phyloP scores from a whole-genome alignment of 2,113 vertebrate genomes.

The Spea bombifrons region DNA sequence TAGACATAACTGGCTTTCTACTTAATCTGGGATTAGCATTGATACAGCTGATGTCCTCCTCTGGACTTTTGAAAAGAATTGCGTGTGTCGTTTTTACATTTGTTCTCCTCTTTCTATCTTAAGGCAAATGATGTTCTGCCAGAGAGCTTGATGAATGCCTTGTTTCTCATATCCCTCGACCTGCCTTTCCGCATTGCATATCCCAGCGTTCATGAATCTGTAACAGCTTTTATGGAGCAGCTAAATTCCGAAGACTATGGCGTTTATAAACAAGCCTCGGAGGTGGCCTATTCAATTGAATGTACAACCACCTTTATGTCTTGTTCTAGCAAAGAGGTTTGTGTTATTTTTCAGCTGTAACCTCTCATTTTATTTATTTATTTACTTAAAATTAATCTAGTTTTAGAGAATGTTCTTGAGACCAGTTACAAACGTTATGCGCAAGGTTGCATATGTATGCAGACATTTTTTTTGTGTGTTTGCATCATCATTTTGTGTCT shows the following conservation, averaged over 20 bases:
- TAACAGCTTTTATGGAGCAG: slow-evolving; percentile 89
- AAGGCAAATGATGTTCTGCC: slow-evolving; percentile 79
- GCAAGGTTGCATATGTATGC: too few species aligned
- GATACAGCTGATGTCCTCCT: background rate
- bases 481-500: too few species aligned
- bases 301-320: slow-evolving; percentile 83
- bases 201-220: slow-evolving; percentile 77
- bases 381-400: background rate
- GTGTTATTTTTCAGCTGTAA: background rate
- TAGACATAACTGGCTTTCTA: background rate
- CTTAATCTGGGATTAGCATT: background rate
- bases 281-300: slow-evolving; percentile 75
- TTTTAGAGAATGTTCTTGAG: too few species aligned
- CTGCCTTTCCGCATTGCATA: slow-evolving; percentile 77
- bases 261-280: slow-evolving; percentile 75
- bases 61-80: slow-evolving; percentile 8
- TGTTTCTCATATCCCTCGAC: slow-evolving; percentile 85
- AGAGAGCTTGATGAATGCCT: slow-evolving; percentile 71
- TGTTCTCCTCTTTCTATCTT: slow-evolving; percentile 35
- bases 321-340: slow-evolving; percentile 79
- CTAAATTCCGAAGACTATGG: slow-evolving; percentile 78
- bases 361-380: background rate
- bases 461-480: too few species aligned
- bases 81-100: slow-evolving; percentile 38
- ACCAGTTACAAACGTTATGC: too few species aligned